Conservation (phyloP, 1,140 invertebrate species). For the Andricus grossulariae region DNA sequence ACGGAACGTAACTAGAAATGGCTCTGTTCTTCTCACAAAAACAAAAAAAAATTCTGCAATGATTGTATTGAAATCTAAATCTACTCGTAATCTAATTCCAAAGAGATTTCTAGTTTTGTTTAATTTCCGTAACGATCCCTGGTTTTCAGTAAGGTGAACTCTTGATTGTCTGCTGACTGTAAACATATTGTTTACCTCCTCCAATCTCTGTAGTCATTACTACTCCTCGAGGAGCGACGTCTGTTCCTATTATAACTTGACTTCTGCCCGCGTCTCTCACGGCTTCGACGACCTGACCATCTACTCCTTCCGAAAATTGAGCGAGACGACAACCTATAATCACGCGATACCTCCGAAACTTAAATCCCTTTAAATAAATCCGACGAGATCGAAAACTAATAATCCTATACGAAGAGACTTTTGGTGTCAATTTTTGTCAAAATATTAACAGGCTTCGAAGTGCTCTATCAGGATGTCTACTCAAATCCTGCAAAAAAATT, state of each 20-base stretch:
- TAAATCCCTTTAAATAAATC: slow-evolving; percentile 33
- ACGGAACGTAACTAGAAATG: no score
- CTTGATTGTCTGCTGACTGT: background rate
- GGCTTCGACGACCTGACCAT: slow-evolving; percentile 52
- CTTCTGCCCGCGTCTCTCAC: slow-evolving; percentile 39
- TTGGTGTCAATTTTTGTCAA: background rate
- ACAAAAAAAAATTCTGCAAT: no score
- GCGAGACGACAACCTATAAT: slow-evolving; percentile 61
- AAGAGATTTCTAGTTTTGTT: no score
- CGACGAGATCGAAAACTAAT: slow-evolving; percentile 1
- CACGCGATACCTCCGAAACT: slow-evolving; percentile 39
- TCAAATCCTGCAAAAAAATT: no score
- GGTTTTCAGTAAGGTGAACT: background rate
- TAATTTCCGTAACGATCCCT: no score
- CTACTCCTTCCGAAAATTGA: slow-evolving; percentile 61
- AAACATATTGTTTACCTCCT: slow-evolving; percentile 59
- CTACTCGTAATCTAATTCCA: no score
- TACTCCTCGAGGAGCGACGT: slow-evolving; percentile 50
- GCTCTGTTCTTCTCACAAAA: no score
- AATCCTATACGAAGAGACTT: background rate
- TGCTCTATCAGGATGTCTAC: no score
- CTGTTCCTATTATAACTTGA: slow-evolving; percentile 57
- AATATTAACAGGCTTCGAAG: background rate
- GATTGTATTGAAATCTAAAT: no score
- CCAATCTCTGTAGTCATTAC: slow-evolving; percentile 49